Evolutionary conservation across 2,888 invertebrate species (phyloP), one percentile per base, ranked within the genome.

Genomic region (Trachelus tabidus): DNA sequence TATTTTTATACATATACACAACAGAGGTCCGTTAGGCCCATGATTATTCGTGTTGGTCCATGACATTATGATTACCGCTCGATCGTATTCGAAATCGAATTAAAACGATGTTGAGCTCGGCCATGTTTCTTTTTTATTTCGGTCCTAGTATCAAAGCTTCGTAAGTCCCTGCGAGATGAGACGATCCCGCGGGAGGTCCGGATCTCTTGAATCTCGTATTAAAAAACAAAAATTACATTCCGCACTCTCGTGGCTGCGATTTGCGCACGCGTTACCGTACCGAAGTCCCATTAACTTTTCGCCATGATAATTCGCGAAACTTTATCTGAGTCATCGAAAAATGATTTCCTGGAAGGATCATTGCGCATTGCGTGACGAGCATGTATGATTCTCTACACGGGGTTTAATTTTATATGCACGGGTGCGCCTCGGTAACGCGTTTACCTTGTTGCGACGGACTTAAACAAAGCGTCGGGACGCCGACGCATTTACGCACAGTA

Each of bases 31-130:
- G 33, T 40, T 56, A 40, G 37, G 69, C 37, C 78, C 81, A 77
- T 78, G 81, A 85, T 86, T 83, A 84, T 87, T 85, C 84, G 86
- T 85, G 84, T 88, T 87, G 85, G 85, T 87, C 89, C 90, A 90
- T 90, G 90, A 90, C 90, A 89, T 86, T 87, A 74, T 30, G 74
- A 74, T 74, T 74, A 74, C 74, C 34, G 30, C 71, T 31, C 71
- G 31, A 31, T 56, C 56, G 56, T 56, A 56, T 56, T 56, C 23
- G 56, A 56, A 56, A 56, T 56, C 56, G 56, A 56, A 56, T 56
- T 56, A 56, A 56, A 56, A 1, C 23, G 56, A 56, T 15, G 56
- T 56, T 56, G 56, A 56, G 56, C 56, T 56, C 56, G 23, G 15
- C 23, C 23, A 56, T 23, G 35, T 56, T 40, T 40, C 23, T 23